phyloP scores from a whole-genome alignment of 64 coral and sea anemone genomes.

The Actinia equina region DNA sequence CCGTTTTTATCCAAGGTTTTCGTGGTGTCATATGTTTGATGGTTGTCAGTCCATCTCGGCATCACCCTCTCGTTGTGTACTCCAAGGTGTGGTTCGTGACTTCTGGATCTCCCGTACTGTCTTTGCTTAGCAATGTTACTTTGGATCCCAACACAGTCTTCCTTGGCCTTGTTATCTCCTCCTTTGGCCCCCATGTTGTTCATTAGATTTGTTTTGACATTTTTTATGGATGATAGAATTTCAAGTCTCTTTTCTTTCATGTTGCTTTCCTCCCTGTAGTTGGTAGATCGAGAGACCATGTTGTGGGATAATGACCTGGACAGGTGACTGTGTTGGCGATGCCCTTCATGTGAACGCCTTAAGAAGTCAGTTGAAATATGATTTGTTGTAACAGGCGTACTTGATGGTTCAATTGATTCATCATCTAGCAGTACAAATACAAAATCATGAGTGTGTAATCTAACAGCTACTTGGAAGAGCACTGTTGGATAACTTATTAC shows the following conservation, averaged over 20 bases:
- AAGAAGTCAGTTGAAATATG: neutral
- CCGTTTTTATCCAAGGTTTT: neutral
- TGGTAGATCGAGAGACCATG: constrained; percentile 13
- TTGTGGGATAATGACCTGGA: neutral
- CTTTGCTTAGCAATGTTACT: neutral
- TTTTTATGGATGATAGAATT: constrained; percentile 13
- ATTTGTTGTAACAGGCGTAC: neutral
- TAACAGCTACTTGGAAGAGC: too few relatives aligned
- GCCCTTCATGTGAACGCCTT: neutral
- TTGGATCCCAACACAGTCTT: neutral
- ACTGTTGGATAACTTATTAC: neutral
- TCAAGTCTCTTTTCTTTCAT: constrained; percentile 14
- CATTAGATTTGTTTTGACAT: neutral
- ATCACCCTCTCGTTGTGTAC: neutral
- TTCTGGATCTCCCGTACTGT: neutral
- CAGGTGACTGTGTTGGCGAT: neutral
- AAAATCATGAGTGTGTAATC: neutral
- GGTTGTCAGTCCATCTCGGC: neutral
- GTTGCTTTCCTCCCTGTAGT: neutral
- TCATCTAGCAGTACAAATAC: neutral
- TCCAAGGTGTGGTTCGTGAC: neutral
- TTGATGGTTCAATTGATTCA: neutral
- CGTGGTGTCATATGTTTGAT: neutral
- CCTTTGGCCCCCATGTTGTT: neutral
- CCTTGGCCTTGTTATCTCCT: neutral